Conservation (phyloP, 1,140 invertebrate genomes). For the Brachionus rubens region DNA sequence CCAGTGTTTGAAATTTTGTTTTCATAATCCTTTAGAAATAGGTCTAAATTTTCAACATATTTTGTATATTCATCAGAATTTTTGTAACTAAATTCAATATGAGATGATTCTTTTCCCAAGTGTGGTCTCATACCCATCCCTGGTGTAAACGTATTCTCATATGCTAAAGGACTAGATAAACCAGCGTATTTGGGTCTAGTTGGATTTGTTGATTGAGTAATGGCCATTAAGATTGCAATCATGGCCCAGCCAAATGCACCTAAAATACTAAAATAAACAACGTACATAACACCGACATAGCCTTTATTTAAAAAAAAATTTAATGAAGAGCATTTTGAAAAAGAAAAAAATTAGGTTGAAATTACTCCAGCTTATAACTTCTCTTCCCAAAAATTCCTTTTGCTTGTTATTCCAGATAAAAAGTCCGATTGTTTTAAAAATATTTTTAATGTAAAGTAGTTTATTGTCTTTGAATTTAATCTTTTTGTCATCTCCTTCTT, state of each 20-base stretch:
- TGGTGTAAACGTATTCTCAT: neutral
- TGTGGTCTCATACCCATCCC: constrained; percentile 16
- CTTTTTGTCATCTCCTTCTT: constrained; percentile 2
- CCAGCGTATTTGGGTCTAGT: neutral
- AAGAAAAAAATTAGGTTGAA: neutral
- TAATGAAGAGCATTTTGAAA: too few species aligned
- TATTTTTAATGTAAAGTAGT: neutral
- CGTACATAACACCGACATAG: constrained; percentile 2
- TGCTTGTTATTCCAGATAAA: constrained; percentile 24
- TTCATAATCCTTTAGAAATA: constrained; percentile 31
- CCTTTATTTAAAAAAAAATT: neutral
- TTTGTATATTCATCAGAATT: neutral
- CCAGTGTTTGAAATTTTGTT: neutral
- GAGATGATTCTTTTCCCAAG: neutral
- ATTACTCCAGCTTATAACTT: constrained; percentile 12
- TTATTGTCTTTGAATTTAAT: neutral
- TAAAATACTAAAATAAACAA: neutral
- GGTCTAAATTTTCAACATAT: constrained; percentile 4
- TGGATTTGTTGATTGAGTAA: neutral
- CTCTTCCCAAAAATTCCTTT: constrained; percentile 26
- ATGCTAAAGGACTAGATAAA: neutral
- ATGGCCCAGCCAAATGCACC: constrained; percentile 9
- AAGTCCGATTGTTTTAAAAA: neutral
- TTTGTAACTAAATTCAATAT: neutral
- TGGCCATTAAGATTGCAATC: constrained; percentile 9